Percentiles rank a stretch among this genome's conserved stretches.
Evolutionary conservation across 2,113 vertebrate species (phyloP).

Genomic region (Equus quagga): DNA sequence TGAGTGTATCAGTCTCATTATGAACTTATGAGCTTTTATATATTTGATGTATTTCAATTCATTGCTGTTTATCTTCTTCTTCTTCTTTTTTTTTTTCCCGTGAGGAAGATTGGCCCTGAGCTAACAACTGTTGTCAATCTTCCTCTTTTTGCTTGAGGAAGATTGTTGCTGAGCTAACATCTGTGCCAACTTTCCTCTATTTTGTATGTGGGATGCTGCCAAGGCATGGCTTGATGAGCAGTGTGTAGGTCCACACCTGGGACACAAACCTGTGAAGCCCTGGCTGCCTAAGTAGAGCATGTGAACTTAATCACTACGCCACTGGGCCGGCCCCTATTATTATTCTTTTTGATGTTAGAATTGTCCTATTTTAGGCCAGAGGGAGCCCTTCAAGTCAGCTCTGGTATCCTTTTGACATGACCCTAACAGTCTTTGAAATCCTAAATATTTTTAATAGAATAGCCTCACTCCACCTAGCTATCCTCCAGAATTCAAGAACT

Average conservation of each 20-base stretch:
- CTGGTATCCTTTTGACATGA: slow-evolving; percentile 6
- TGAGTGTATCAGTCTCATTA: not conserved
- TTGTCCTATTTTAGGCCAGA: not conserved
- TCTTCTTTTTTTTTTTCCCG: too few species aligned
- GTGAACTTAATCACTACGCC: too few species aligned
- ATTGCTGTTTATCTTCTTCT: not conserved
- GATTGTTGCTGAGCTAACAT: too few species aligned
- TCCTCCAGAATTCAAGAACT: not conserved
- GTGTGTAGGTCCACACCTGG: too few species aligned
- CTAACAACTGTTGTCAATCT: too few species aligned
- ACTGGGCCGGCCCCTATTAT: not conserved
- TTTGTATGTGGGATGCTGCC: too few species aligned
- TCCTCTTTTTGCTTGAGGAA: too few species aligned
- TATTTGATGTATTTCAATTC: slow-evolving; percentile 1
- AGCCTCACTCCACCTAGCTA: not conserved
- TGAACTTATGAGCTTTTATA: not conserved
- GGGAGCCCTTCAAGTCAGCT: not conserved
- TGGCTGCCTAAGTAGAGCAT: too few species aligned
- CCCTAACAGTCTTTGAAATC: not conserved
- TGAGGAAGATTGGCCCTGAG: too few species aligned
- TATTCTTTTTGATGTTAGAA: slow-evolving; percentile 14
- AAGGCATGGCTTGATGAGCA: too few species aligned
- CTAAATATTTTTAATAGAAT: slow-evolving; percentile 3
- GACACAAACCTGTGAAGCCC: too few species aligned
- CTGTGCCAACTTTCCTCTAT: too few species aligned